A percentile compares a stretch with the other conserved stretches of the same genome.
Evolutionary conservation across 2,888 invertebrate genomes (phyloP).

Genomic region (Amiota minor): DNA sequence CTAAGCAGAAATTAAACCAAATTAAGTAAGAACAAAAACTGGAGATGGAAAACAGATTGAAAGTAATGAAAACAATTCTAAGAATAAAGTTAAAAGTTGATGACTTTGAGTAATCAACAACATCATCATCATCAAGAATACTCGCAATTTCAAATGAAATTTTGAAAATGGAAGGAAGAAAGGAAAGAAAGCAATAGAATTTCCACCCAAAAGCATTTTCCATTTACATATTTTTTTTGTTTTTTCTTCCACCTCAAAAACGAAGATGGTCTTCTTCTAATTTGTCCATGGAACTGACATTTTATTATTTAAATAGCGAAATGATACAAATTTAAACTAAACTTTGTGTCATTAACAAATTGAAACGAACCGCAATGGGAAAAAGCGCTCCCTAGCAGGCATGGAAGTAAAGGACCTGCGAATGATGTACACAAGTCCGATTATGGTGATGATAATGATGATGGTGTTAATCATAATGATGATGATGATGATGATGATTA

Average conservation of each 20-base stretch:
- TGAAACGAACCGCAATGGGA: slow-evolving; percentile 36
- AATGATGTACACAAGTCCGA: not conserved
- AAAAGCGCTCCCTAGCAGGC: not conserved
- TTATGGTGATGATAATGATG: not conserved
- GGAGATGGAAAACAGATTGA: slow-evolving; percentile 32
- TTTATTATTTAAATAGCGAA: slow-evolving; percentile 31
- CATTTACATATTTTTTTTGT: no score
- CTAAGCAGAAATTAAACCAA: slow-evolving; percentile 65
- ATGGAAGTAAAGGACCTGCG: not conserved
- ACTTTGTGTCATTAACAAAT: slow-evolving; percentile 56
- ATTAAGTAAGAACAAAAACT: slow-evolving; percentile 48
- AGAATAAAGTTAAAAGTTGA: not conserved
- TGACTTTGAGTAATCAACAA: slow-evolving; percentile 42
- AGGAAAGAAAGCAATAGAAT: not conserved
- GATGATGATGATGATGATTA: not conserved
- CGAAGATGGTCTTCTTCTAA: no score
- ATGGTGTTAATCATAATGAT: not conserved
- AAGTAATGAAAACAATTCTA: slow-evolving; percentile 4
- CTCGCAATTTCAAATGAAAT: slow-evolving; percentile 7
- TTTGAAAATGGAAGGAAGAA: slow-evolving; percentile 19
- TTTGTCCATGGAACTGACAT: slow-evolving; percentile 8
- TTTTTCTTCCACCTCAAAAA: no score
- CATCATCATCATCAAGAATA: slow-evolving; percentile 37
- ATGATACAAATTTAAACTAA: slow-evolving; percentile 50
- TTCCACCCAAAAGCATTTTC: not conserved